phyloP scores from a whole-genome alignment of 2,113 vertebrate species.

The Serinus canaria region DNA sequence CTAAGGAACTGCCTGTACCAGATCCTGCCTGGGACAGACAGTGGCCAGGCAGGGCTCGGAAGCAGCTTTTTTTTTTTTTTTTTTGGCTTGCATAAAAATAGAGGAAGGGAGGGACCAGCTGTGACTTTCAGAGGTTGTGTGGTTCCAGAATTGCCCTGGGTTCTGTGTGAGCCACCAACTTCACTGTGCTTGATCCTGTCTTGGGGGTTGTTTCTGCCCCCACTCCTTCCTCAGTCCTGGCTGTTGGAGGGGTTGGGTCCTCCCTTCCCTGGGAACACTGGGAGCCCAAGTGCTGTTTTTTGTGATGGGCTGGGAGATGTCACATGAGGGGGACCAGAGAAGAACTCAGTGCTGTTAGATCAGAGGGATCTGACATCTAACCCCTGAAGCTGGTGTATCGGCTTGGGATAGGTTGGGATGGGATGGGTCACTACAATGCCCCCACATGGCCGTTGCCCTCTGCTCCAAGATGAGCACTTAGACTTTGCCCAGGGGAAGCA shows the following conservation, averaged over 20 bases:
- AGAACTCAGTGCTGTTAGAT: not conserved
- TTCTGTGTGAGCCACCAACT: not conserved
- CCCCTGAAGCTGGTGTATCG: not conserved
- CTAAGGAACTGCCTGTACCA: not conserved
- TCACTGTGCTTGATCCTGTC: not conserved
- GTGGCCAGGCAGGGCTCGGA: not conserved
- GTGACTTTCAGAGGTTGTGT: constrained; percentile 12
- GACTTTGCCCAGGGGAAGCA: not conserved
- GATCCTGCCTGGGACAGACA: not conserved
- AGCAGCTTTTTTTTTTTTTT: not conserved
- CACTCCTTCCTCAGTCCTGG: not conserved
- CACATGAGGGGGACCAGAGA: not conserved
- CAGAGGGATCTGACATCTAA: not conserved
- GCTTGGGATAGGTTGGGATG: not conserved
- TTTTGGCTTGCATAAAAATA: constrained; percentile 35
- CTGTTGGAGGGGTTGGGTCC: not conserved
- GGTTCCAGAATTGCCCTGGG: not conserved
- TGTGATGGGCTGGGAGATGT: fast-evolving
- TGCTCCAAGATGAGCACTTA: not conserved
- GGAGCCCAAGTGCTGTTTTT: not conserved
- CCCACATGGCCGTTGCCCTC: not conserved
- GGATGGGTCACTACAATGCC: not conserved
- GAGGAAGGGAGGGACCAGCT: constrained; percentile 60
- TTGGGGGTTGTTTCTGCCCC: not conserved
- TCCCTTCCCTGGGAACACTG: not conserved